Percentiles rank a stretch among this genome's conserved stretches.
These are phyloP conservation scores for Gambelia wislizenii DNA, from an alignment of 2,797 vertebrate species.

Conservation along the genomic window DNA sequence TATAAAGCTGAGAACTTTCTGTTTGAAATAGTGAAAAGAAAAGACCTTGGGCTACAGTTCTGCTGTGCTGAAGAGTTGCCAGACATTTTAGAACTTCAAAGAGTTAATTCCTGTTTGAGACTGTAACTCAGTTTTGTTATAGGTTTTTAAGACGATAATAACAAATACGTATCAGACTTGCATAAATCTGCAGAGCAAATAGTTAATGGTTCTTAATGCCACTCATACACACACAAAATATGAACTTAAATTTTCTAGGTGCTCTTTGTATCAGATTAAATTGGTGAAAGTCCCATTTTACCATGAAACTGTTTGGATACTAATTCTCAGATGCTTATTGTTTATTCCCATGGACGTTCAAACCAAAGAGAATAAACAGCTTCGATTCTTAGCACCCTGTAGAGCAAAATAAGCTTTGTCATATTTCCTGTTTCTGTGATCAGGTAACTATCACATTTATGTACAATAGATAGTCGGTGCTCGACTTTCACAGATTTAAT, in stretches of 20 bases:
- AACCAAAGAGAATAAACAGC: not conserved
- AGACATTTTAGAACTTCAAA: conserved; percentile 1
- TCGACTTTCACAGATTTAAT: too few relatives aligned
- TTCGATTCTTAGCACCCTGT: not conserved
- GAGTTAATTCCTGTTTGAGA: not conserved
- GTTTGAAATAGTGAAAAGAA: conserved; percentile 8
- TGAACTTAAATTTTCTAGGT: not conserved
- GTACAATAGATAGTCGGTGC: too few relatives aligned
- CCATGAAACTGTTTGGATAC: not conserved
- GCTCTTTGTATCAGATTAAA: not conserved
- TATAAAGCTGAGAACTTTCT: not conserved
- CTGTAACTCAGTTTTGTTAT: not conserved
- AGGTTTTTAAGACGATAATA: conserved; percentile 6
- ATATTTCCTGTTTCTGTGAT: too few relatives aligned
- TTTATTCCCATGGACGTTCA: not conserved
- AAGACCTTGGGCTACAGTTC: not conserved
- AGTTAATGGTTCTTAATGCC: too few relatives aligned
- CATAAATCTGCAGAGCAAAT: not conserved
- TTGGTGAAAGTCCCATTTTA: not conserved
- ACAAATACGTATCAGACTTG: not conserved
- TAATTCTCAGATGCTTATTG: not conserved
- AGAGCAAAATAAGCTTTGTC: not conserved
- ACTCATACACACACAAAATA: not conserved
- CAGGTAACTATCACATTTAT: too few relatives aligned
- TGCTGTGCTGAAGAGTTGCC: not conserved